These are phyloP conservation scores for Embiotoca jacksoni DNA, from an alignment of 2,113 vertebrate genomes.

Conservation along the genomic window DNA sequence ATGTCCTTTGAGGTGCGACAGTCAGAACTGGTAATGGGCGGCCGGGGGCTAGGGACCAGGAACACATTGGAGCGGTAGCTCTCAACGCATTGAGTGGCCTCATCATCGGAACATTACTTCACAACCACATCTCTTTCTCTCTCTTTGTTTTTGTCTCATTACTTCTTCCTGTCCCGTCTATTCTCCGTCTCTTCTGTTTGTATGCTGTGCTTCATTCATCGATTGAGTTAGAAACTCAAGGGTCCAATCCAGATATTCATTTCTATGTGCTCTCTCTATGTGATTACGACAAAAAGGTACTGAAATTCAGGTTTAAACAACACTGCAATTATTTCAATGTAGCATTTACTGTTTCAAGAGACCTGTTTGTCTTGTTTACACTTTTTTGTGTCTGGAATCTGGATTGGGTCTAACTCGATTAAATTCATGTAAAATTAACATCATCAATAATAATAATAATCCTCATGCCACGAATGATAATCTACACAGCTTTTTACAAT, in stretches of 20 bases:
- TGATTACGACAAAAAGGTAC: background rate
- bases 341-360: background rate
- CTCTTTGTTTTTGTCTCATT: conserved; percentile 36
- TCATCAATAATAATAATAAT: conserved; percentile 37
- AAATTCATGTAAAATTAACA: conserved; percentile 41
- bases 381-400: conserved; percentile 28
- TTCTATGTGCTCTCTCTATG: background rate
- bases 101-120: conserved; percentile 77
- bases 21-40: conserved; percentile 87
- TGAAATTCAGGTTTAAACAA: background rate
- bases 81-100: conserved; percentile 81
- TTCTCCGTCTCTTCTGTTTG: conserved; percentile 32
- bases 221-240: conserved; percentile 38
- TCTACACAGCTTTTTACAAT: background rate
- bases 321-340: background rate
- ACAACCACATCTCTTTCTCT: conserved; percentile 59
- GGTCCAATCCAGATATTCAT: conserved; percentile 66
- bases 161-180: conserved; percentile 33
- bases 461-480: conserved; percentile 30
- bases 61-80: conserved; percentile 85
- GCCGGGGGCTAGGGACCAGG: conserved; percentile 84
- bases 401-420: conserved; percentile 63
- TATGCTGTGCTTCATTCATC: conserved; percentile 48
- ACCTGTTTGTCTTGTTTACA: background rate
- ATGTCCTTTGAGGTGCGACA: conserved; percentile 92